A percentile compares a stretch with the other conserved stretches of the same genome.
Evolutionary conservation across 2,113 vertebrate species (phyloP).

Genomic region (Lepus americanus): DNA sequence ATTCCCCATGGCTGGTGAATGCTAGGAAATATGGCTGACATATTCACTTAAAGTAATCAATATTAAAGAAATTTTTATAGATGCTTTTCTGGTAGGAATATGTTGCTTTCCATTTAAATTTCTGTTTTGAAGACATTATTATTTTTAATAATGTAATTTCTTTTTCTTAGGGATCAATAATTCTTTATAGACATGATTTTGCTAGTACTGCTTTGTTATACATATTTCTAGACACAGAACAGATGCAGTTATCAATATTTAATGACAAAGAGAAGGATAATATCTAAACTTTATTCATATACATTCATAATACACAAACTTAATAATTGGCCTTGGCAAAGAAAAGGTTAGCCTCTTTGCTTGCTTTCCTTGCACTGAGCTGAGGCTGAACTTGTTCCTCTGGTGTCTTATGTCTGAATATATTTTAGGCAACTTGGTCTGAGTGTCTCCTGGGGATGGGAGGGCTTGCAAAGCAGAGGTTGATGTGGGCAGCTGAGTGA

Average conservation of each 20-base stretch:
- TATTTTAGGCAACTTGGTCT: background rate
- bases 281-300: conserved; percentile 32
- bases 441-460: background rate
- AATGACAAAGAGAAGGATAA: background rate
- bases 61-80: background rate
- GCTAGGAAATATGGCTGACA: background rate
- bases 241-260: conserved; percentile 47
- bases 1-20: background rate
- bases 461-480: background rate
- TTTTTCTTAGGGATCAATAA: conserved; percentile 13
- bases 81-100: background rate
- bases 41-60: conserved; percentile 25
- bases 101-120: conserved; percentile 9
- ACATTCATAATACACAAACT: background rate
- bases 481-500: background rate
- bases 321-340: background rate
- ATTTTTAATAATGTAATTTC: conserved; percentile 29
- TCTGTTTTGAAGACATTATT: conserved; percentile 2
- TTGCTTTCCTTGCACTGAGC: background rate
- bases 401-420: background rate
- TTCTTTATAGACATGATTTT: conserved; percentile 18
- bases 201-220: conserved; percentile 29
- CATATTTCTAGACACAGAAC: background rate
- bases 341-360: background rate
- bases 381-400: background rate